Conservation (phyloP, 2,113 vertebrate species). For the Danio rerio region GRCz12tu NC_133195.1:10457001-10457500, state of each 20-base stretch:
- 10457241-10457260: slow-evolving; percentile 37
- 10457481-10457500: background rate
- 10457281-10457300: slow-evolving; percentile 5
- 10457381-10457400: background rate
- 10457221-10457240: slow-evolving; percentile 51
- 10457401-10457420: background rate
- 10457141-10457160: slow-evolving; percentile 14
- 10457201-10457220: slow-evolving; percentile 59
- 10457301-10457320: slow-evolving; percentile 4
- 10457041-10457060: too few relatives aligned
- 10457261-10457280: slow-evolving; percentile 13
- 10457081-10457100: slow-evolving; percentile 26
- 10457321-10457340: background rate
- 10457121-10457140: background rate
- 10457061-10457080: background rate
- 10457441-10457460: background rate
- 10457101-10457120: slow-evolving; percentile 6
- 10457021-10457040: too few relatives aligned
- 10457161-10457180: slow-evolving; percentile 32
- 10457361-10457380: background rate
- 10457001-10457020: too few relatives aligned
- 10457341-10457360: slow-evolving; percentile 16
- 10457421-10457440: background rate
- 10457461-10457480: background rate
- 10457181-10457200: slow-evolving; percentile 8